Conservation (phyloP, 2,888 invertebrate species). For the Boloria euphrosyne region DNA sequence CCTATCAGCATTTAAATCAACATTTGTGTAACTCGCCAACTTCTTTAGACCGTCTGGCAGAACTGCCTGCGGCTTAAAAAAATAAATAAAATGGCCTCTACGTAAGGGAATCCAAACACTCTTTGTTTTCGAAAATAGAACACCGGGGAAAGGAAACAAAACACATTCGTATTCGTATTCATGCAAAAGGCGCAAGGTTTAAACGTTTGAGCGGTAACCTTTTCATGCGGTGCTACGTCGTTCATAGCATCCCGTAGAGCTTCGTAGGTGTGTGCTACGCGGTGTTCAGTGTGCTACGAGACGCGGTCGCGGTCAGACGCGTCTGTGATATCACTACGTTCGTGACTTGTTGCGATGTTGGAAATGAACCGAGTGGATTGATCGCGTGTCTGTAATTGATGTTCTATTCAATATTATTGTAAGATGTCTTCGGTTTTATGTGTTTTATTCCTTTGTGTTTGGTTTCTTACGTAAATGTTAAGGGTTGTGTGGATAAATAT, state of each 20-base stretch:
- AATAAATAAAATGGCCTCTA: constrained; percentile 35
- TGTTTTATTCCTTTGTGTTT: not conserved
- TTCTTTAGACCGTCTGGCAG: not conserved
- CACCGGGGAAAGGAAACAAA: constrained; percentile 62
- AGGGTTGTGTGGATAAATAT: too few species aligned
- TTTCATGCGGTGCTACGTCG: constrained; percentile 60
- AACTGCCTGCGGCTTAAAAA: constrained; percentile 36
- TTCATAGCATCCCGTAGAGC: constrained; percentile 44
- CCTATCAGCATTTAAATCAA: not conserved
- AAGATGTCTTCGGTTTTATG: not conserved
- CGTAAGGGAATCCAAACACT: constrained; percentile 60
- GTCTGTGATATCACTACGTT: constrained; percentile 34
- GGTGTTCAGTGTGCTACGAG: constrained; percentile 63
- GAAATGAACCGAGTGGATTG: constrained; percentile 30
- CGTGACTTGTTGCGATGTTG: constrained; percentile 53
- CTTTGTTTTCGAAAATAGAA: constrained; percentile 68
- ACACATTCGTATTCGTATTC: constrained; percentile 73
- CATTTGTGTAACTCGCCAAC: not conserved
- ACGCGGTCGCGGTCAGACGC: constrained; percentile 52
- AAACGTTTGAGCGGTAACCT: constrained; percentile 72
- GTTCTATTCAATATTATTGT: not conserved
- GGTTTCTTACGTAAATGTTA: constrained; percentile 7
- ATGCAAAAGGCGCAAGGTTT: constrained; percentile 73
- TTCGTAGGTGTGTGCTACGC: constrained; percentile 59
- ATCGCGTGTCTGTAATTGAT: constrained; percentile 27